These are phyloP conservation scores for Parapsyche elsis DNA, from an alignment of 1,140 invertebrate genomes.

Conservation along the genomic window DNA sequence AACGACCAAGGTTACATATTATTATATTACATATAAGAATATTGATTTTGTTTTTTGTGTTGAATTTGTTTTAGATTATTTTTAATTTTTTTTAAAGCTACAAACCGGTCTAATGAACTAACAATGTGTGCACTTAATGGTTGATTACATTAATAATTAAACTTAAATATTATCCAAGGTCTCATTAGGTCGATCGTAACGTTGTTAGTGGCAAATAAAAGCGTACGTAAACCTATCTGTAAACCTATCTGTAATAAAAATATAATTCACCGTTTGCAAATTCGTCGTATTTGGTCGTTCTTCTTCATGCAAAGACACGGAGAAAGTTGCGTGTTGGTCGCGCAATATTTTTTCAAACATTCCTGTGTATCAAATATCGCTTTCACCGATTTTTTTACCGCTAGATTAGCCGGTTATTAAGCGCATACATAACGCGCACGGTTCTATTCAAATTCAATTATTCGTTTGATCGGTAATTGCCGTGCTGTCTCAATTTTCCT, in stretches of 20 bases:
- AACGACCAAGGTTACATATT: not conserved
- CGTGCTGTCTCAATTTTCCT: no score
- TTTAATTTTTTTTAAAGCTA: no score
- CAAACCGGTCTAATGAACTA: not conserved
- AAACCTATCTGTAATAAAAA: no score
- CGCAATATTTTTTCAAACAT: not conserved
- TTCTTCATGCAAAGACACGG: no score
- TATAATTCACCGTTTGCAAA: no score
- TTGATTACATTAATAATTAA: not conserved
- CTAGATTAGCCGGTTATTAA: slow-evolving; percentile 9
- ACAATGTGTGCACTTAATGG: not conserved
- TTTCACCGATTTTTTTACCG: slow-evolving; percentile 16
- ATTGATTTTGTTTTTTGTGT: not conserved
- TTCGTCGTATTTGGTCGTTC: no score
- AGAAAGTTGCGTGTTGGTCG: no score
- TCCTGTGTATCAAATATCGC: slow-evolving; percentile 1
- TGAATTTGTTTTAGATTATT: not conserved
- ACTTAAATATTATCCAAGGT: no score
- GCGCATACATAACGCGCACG: not conserved
- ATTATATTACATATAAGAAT: not conserved
- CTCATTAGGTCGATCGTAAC: no score
- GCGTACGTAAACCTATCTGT: no score
- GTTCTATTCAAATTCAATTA: slow-evolving; percentile 18
- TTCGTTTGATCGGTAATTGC: slow-evolving; percentile 5
- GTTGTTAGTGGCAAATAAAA: no score